These are phyloP conservation scores for Apotomis betuletana DNA, from an alignment of 2,888 invertebrate genomes.

Conservation along the genomic window DNA sequence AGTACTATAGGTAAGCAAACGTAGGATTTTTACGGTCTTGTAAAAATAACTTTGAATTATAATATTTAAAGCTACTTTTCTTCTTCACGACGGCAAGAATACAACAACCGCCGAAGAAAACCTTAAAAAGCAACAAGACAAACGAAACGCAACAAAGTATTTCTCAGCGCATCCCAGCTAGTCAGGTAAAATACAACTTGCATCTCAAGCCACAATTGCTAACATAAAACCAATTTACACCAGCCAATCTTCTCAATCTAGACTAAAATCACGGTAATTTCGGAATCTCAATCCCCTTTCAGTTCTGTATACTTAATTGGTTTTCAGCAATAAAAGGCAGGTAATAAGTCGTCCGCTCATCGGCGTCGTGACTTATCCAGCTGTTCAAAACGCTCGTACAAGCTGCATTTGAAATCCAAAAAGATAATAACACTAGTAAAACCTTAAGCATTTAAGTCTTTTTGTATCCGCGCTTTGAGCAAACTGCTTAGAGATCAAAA, in stretches of 20 bases:
- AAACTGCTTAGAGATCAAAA: not conserved
- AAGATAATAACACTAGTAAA: constrained; percentile 45
- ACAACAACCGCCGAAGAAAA: too few relatives aligned
- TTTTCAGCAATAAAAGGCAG: constrained; percentile 32
- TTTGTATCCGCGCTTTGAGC: not conserved
- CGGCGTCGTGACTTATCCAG: constrained; percentile 38
- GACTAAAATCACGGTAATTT: constrained; percentile 9
- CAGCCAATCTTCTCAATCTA: constrained; percentile 13
- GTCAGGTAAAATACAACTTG: not conserved
- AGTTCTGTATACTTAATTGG: constrained; percentile 26
- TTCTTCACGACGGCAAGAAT: constrained; percentile 28
- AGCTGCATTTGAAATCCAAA: not conserved
- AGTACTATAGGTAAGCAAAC: too few relatives aligned
- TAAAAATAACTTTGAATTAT: too few relatives aligned
- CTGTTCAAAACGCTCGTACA: constrained; percentile 1
- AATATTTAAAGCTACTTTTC: too few relatives aligned
- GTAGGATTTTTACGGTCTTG: too few relatives aligned
- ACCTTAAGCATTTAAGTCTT: not conserved
- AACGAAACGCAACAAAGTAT: not conserved
- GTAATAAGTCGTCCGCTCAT: constrained; percentile 23
- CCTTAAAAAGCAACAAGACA: too few relatives aligned
- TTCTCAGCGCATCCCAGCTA: not conserved
- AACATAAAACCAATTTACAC: not conserved
- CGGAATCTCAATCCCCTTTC: constrained; percentile 10
- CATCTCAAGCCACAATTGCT: not conserved